Evolutionary conservation across 2,797 vertebrate genomes (phyloP).

Genomic region (Melanogrammus aeglefinus): DNA sequence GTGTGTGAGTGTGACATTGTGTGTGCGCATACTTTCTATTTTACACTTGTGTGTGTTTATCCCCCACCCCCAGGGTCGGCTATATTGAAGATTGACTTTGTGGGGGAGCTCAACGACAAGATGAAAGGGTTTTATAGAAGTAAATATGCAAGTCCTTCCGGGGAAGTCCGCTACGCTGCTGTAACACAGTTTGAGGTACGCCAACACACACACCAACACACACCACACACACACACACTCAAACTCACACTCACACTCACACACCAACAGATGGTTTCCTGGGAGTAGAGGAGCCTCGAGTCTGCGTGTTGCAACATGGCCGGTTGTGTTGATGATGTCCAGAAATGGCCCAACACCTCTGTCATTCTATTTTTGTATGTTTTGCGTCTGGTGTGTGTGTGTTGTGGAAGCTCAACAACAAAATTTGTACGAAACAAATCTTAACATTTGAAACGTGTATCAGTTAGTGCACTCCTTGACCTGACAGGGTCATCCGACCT

Average conservation of each 20-base stretch:
- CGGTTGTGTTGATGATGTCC: not conserved
- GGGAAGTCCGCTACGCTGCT: constrained; percentile 90
- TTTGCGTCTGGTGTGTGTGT: not conserved
- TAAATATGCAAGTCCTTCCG: constrained; percentile 86
- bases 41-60: not conserved
- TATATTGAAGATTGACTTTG: constrained; percentile 94
- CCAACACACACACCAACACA: not conserved
- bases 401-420: not conserved
- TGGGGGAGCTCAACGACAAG: constrained; percentile 97
- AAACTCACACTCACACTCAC: too few species aligned
- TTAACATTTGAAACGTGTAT: not conserved
- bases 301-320: not conserved
- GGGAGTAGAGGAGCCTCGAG: too few species aligned
- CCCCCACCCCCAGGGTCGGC: constrained; percentile 78
- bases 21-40: too few species aligned
- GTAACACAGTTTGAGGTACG: constrained; percentile 98
- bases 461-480: not conserved
- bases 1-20: too few species aligned
- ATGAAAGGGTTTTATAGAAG: constrained; percentile 99
- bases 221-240: too few species aligned
- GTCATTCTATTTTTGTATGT: not conserved
- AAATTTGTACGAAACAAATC: too few species aligned
- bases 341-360: not conserved
- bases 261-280: too few species aligned
- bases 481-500: not conserved